Percentiles rank a stretch among this genome's conserved stretches.
Evolutionary conservation across 2,888 invertebrate species (phyloP).

Genomic region (Melipona beecheii): DNA sequence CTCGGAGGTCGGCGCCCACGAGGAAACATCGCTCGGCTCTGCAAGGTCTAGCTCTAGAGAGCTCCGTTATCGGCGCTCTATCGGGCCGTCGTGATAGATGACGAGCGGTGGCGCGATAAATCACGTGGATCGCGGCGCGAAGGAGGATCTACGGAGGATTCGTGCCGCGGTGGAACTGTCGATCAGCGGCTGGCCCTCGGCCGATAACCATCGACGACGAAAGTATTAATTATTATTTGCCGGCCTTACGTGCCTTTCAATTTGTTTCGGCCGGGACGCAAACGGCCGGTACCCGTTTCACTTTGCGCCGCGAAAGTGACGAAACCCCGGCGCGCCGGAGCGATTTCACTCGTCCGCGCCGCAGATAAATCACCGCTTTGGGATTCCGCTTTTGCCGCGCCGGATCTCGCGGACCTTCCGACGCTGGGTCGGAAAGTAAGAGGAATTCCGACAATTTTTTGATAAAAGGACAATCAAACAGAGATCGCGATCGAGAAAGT

Average conservation of each 20-base stretch:
- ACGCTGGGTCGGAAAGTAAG: slow-evolving; percentile 53
- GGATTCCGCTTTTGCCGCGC: slow-evolving; percentile 61
- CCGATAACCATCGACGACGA: slow-evolving; percentile 70
- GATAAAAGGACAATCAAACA: not conserved
- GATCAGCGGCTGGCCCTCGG: slow-evolving; percentile 55
- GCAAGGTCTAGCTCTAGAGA: slow-evolving; percentile 49
- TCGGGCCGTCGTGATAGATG: slow-evolving; percentile 73
- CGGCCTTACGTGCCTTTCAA: slow-evolving; percentile 60
- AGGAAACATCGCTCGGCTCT: slow-evolving; percentile 35
- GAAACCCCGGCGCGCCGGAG: slow-evolving; percentile 60
- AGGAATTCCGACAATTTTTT: not conserved
- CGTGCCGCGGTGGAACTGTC: slow-evolving; percentile 55
- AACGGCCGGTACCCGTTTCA: slow-evolving; percentile 56
- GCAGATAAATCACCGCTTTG: slow-evolving; percentile 65
- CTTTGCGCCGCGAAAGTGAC: slow-evolving; percentile 66
- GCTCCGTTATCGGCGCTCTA: slow-evolving; percentile 63
- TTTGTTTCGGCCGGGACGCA: slow-evolving; percentile 56
- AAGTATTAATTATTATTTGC: slow-evolving; percentile 73
- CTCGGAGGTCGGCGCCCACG: slow-evolving; percentile 48
- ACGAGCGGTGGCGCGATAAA: slow-evolving; percentile 73
- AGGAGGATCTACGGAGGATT: slow-evolving; percentile 63
- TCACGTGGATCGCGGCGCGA: slow-evolving; percentile 69
- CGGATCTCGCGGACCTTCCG: slow-evolving; percentile 13
- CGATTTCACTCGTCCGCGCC: slow-evolving; percentile 60
- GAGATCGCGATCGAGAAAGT: too few species aligned